Conservation (phyloP, 2,888 invertebrate species). For the Phaonia tiefii region DNA sequence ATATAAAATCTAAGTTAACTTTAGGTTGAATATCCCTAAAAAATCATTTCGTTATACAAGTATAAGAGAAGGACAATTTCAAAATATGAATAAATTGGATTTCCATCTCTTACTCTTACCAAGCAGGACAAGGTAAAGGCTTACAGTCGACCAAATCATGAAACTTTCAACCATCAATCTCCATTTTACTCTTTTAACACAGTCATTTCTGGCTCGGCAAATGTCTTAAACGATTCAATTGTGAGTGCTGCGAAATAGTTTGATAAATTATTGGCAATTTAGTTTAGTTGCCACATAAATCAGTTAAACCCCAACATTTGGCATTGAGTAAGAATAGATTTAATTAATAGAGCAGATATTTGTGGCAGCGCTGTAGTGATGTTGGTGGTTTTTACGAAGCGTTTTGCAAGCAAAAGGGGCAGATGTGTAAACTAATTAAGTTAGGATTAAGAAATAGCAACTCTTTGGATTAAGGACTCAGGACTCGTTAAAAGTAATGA, state of each 20-base stretch:
- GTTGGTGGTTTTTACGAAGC: constrained; percentile 36
- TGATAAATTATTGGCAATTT: constrained; percentile 67
- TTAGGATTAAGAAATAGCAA: constrained; percentile 63
- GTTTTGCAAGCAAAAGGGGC: not conserved
- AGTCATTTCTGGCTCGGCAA: not conserved
- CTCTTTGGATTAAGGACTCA: constrained; percentile 58
- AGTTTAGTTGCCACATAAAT: constrained; percentile 62
- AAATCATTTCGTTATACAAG: not conserved
- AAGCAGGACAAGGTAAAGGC: not conserved
- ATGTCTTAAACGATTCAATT: not conserved
- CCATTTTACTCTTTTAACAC: not conserved
- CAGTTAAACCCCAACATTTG: constrained; percentile 57
- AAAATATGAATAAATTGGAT: constrained; percentile 21
- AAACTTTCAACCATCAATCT: no score
- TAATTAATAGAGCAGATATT: constrained; percentile 59
- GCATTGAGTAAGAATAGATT: constrained; percentile 52
- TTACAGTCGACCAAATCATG: not conserved
- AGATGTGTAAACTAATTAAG: constrained; percentile 61
- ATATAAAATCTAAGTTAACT: no score
- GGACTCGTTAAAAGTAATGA: constrained; percentile 47
- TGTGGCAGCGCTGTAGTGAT: constrained; percentile 41
- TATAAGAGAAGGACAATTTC: no score
- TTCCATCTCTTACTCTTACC: not conserved
- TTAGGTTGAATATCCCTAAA: no score
- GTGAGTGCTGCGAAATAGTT: constrained; percentile 47